Evolutionary conservation across 2,797 vertebrate species (phyloP), one percentile per base, ranked within the genome.

Genomic region (Neosilurus mollespiculum): DNA sequence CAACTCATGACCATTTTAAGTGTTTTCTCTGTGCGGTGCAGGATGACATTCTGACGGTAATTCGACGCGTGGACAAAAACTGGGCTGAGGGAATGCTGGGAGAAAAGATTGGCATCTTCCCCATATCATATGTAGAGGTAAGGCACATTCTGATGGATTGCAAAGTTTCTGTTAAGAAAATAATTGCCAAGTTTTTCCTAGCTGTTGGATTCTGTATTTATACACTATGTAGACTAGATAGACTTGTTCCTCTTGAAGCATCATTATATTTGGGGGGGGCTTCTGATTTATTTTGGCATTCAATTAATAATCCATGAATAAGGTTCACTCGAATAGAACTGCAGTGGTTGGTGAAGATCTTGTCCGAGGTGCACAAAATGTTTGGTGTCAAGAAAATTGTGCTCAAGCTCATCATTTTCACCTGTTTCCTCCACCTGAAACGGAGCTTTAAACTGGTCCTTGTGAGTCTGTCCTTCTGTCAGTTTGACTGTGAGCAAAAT

Each of bases 1-100:
- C 1, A 56, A 9, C 54, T 10, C 16, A 56, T 56, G 43, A 43
- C 4, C 43, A 43, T 43, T 43, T 43, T 30, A 30, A 43, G 43
- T 43, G 43, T 43, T 43, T 43, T 43, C 43, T 84, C 24, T 34
- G 83, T 82, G 16, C 59, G 69, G 85, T 89, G 78, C 88, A 99
- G 98, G 98, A 99, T 78, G 97, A 99, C 88, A 95, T 99, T 90
- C 93, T 99, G 90, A 99, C 97, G 30, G 98, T 99, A 90, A 99
- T 99, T 92, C 97, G 98, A 75, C 94, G 98, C 84, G 98, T 99
- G 89, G 98, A 99, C 92, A 97, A 98, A 89, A 99, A 99, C 93
- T 99, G 98, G 98, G 97, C 98, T 37, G 98, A 99, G 94, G 98
- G 98, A 90, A 98, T 99, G 98, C 94, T 99, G 93, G 98, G 96